A percentile compares a stretch with the other conserved stretches of the same genome.
These are phyloP conservation scores for Sialis lutaria DNA, from an alignment of 2,888 invertebrate species.

Conservation along the genomic window DNA sequence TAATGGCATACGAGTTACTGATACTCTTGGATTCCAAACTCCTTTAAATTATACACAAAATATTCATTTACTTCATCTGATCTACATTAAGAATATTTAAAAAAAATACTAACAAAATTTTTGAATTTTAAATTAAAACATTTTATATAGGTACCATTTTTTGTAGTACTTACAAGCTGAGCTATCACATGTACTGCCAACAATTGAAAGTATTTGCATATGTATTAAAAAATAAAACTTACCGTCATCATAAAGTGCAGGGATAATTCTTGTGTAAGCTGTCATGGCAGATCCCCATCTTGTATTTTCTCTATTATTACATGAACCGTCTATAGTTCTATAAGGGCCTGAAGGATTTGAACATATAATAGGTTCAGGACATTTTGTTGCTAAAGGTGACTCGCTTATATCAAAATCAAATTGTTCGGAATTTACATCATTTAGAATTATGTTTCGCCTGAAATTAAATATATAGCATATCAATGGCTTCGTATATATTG, in stretches of 20 bases:
- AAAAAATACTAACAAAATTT: too few species aligned
- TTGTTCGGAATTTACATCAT: too few species aligned
- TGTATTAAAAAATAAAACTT: conserved; percentile 10
- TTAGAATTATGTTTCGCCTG: too few species aligned
- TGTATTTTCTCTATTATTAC: conserved; percentile 55
- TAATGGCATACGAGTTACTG: conserved; percentile 36
- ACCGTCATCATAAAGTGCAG: conserved; percentile 50
- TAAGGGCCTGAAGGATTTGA: conserved; percentile 31
- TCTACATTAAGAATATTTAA: too few species aligned
- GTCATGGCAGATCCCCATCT: conserved; percentile 55
- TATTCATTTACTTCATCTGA: too few species aligned
- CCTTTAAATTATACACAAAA: conserved; percentile 34
- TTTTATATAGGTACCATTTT: not conserved
- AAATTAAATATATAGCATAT: too few species aligned
- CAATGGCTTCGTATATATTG: too few species aligned
- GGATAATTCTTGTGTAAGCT: conserved; percentile 44
- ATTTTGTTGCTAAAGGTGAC: not conserved
- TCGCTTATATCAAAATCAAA: too few species aligned
- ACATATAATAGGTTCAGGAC: conserved; percentile 27
- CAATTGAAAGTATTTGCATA: too few species aligned
- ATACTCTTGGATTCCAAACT: conserved; percentile 35
- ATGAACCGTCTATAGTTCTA: conserved; percentile 61
- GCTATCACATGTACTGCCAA: too few species aligned
- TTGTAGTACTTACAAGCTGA: not conserved
- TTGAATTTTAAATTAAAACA: not conserved